Evolutionary conservation across 2,113 vertebrate genomes (phyloP).

Genomic region (Rhipidura dahli): DNA sequence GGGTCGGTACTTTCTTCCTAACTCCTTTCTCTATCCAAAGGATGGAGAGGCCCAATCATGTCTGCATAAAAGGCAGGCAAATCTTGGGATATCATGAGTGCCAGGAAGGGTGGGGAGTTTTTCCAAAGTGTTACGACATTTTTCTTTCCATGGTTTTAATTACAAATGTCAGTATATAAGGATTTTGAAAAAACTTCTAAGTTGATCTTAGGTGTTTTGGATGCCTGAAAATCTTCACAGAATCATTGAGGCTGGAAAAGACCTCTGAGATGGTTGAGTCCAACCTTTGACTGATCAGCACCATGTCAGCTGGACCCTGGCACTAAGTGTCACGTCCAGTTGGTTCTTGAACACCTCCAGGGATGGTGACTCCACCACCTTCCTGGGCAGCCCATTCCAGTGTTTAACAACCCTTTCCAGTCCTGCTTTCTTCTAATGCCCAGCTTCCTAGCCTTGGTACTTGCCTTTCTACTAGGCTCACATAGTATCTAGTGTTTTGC

Average conservation of each 20-base stretch:
- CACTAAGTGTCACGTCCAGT: background rate
- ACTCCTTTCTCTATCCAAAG: background rate
- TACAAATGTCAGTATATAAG: background rate
- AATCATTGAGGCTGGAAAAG: background rate
- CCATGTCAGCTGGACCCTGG: rapidly evolving
- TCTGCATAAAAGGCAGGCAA: background rate
- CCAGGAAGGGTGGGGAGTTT: background rate
- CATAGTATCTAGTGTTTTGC: background rate
- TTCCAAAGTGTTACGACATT: background rate
- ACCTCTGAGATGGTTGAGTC: background rate
- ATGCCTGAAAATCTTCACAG: background rate
- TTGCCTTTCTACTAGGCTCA: background rate
- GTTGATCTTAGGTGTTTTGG: background rate
- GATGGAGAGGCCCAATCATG: background rate
- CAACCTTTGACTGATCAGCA: background rate
- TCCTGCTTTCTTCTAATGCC: background rate
- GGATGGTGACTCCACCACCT: background rate
- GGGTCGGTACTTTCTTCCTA: background rate
- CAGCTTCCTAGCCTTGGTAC: background rate
- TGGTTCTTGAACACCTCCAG: background rate
- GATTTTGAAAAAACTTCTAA: background rate
- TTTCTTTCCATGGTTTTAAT: background rate
- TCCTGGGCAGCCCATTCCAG: background rate
- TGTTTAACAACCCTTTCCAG: background rate
- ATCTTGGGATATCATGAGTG: background rate